Evolutionary conservation across 53 echinoderm and acorn worm species (phyloP).

Genomic region (Holothuria leucospilota): DNA sequence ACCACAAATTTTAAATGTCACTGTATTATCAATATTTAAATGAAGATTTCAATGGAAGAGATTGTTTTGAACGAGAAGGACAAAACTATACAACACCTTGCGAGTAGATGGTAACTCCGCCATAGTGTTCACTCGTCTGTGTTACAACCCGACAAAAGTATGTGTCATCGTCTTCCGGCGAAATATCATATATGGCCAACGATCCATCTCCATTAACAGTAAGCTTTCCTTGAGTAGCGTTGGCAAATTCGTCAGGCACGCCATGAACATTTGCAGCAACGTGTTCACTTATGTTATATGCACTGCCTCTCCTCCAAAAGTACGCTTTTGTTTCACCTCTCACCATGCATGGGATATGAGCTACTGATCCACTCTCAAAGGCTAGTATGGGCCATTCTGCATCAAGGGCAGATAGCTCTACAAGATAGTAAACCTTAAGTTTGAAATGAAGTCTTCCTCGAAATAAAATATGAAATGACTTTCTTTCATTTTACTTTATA

Average conservation of each 20-base stretch:
- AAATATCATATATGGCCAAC: background rate
- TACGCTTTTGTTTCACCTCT: constrained; percentile 6
- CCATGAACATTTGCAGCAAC: constrained; percentile 2
- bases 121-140: background rate
- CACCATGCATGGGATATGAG: background rate
- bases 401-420: too few relatives aligned
- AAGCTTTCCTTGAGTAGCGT: background rate
- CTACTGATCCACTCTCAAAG: background rate
- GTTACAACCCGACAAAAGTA: constrained; percentile 2
- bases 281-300: background rate
- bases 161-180: background rate
- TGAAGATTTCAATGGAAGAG: too few relatives aligned
- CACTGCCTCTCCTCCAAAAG: constrained; percentile 13
- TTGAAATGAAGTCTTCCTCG: too few relatives aligned
- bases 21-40: too few relatives aligned
- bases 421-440: too few relatives aligned
- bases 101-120: background rate
- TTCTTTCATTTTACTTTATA: too few relatives aligned
- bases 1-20: too few relatives aligned
- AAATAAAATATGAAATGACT: too few relatives aligned
- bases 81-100: background rate
- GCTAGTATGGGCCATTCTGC: background rate
- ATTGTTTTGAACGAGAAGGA: too few relatives aligned
- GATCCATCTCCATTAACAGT: constrained; percentile 15
- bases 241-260: background rate